These are phyloP conservation scores for Beroe forskalii DNA, from an alignment of 37 sponge, comb jelly and placozoan species.

Conservation along the genomic window DNA sequence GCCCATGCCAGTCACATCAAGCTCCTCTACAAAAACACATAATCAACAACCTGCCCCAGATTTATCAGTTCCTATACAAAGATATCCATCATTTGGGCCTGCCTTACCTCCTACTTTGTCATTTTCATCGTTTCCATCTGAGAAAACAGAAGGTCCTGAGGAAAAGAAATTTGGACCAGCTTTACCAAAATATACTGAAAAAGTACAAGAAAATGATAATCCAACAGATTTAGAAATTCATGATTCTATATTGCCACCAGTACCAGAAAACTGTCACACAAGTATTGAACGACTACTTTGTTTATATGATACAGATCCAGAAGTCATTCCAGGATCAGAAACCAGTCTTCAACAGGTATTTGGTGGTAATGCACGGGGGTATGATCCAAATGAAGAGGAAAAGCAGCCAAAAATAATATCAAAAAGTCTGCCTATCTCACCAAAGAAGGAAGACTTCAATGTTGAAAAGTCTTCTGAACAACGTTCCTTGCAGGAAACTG, in stretches of 20 bases:
- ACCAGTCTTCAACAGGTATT: constrained; percentile 26
- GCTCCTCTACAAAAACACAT: too few relatives aligned
- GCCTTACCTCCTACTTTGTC: neutral
- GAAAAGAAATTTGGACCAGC: neutral
- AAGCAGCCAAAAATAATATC: constrained; percentile 16
- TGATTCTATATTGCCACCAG: neutral
- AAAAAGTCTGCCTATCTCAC: neutral
- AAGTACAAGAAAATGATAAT: neutral
- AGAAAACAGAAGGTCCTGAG: neutral
- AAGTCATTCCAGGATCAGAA: neutral
- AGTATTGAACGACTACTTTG: neutral
- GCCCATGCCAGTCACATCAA: too few relatives aligned
- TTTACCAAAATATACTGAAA: neutral
- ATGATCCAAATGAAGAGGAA: constrained; percentile 11
- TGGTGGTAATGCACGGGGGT: constrained; percentile 12
- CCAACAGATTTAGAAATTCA: neutral
- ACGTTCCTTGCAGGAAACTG: neutral
- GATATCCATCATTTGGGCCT: constrained; percentile 17
- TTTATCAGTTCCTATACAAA: neutral
- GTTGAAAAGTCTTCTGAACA: neutral
- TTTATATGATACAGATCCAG: constrained; percentile 10
- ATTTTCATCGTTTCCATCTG: constrained; percentile 57
- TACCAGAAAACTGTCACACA: constrained; percentile 40
- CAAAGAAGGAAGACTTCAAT: neutral
- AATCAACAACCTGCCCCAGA: too few relatives aligned